phyloP scores from a whole-genome alignment of 2,888 invertebrate genomes.

The Cataglyphis cursor region DNA sequence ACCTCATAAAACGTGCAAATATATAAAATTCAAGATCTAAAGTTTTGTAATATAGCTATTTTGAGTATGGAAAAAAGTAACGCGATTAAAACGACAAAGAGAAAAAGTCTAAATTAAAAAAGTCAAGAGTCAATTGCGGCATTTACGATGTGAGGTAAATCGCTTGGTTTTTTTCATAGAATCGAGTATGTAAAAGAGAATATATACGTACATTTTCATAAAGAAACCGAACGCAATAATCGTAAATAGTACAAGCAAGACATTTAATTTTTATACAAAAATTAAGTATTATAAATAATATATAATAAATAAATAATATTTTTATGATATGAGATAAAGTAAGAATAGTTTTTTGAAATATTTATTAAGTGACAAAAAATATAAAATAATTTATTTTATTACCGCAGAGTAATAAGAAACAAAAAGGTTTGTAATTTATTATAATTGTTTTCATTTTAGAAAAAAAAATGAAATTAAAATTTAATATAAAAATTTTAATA shows the following conservation, averaged over 20 bases:
- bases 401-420: too few relatives aligned
- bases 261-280: constrained; percentile 6
- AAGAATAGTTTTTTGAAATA: neutral
- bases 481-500: neutral
- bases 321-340: neutral
- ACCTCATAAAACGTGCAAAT: constrained; percentile 61
- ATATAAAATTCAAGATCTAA: constrained; percentile 70
- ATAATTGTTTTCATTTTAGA: neutral
- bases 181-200: neutral
- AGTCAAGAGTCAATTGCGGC: constrained; percentile 75
- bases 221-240: neutral
- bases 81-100: constrained; percentile 4
- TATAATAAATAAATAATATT: neutral
- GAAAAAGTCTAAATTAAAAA: constrained; percentile 31
- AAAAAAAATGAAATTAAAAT: neutral
- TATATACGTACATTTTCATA: neutral
- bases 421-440: neutral
- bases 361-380: neutral
- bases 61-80: neutral
- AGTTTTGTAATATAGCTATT: constrained; percentile 68
- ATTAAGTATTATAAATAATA: neutral
- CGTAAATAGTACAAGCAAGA: neutral
- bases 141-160: constrained; percentile 72
- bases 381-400: neutral
- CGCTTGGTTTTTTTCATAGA: constrained; percentile 57